Conservation (phyloP, 2,797 vertebrate species). For the Anguilla anguilla region DNA sequence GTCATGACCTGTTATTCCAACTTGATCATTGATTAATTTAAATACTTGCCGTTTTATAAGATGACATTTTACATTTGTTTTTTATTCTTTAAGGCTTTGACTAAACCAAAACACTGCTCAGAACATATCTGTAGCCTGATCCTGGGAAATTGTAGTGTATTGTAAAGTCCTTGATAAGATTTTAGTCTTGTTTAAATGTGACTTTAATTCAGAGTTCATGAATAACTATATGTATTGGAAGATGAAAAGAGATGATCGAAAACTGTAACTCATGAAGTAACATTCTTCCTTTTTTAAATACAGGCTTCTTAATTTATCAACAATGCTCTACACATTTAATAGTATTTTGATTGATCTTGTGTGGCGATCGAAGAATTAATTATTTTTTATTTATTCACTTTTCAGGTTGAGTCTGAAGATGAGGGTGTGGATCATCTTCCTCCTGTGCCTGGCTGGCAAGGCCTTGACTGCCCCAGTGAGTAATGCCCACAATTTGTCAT, state of each 20-base stretch:
- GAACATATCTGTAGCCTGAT: neutral
- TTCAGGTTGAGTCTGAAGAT: conserved; percentile 81
- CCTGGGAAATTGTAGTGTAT: neutral
- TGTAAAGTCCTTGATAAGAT: neutral
- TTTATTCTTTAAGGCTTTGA: neutral
- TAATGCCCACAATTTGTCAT: conserved; percentile 36
- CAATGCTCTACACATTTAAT: neutral
- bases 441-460: conserved; percentile 90
- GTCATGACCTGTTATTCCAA: neutral
- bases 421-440: conserved; percentile 94
- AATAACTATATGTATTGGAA: neutral
- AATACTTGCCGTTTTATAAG: neutral
- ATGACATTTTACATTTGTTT: neutral
- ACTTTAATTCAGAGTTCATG: neutral
- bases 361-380: neutral
- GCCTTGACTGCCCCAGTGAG: conserved; percentile 90
- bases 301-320: neutral
- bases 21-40: neutral
- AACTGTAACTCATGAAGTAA: neutral
- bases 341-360: neutral
- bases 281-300: neutral
- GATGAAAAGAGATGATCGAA: neutral
- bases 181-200: neutral
- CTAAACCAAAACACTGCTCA: neutral
- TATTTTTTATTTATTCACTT: conserved; percentile 34